Conservation (phyloP, 2,888 invertebrate species). For the Limnephilus lunatus region DNA sequence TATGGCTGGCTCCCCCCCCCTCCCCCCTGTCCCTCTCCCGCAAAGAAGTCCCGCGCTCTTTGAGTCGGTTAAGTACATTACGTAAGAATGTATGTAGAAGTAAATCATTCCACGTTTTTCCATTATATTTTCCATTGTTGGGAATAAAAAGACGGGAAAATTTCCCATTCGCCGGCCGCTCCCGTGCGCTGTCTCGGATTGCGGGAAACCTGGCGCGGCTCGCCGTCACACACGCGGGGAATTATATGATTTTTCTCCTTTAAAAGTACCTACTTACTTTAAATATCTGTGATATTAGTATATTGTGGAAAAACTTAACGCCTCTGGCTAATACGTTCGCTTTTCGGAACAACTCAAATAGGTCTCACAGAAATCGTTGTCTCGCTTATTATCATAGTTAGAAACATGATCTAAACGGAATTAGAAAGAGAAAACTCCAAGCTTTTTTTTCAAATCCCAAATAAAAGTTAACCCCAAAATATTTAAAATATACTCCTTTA, state of each 20-base stretch:
- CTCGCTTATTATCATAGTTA: no score
- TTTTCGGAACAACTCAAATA: no score
- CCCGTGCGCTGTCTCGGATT: conserved; percentile 49
- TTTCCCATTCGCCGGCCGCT: conserved; percentile 56
- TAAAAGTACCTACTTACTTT: neutral
- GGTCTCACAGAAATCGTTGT: no score
- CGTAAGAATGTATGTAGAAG: conserved; percentile 61
- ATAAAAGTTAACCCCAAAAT: no score
- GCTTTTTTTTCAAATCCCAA: no score
- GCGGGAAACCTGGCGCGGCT: conserved; percentile 42
- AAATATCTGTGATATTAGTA: no score
- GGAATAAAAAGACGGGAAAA: conserved; percentile 65
- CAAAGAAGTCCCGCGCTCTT: conserved; percentile 27
- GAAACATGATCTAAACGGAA: no score
- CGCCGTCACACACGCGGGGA: conserved; percentile 11
- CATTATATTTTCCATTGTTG: conserved; percentile 66
- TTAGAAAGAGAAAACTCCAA: no score
- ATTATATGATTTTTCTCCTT: neutral
- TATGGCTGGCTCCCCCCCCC: neutral
- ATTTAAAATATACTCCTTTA: no score
- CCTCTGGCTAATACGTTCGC: no score
- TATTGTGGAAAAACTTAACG: no score
- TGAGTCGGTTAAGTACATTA: conserved; percentile 55
- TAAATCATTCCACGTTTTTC: conserved; percentile 66
- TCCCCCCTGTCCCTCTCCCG: neutral